These are phyloP conservation scores for Fundulus diaphanus DNA, from an alignment of 2,797 vertebrate species.

Conservation along the genomic window DNA sequence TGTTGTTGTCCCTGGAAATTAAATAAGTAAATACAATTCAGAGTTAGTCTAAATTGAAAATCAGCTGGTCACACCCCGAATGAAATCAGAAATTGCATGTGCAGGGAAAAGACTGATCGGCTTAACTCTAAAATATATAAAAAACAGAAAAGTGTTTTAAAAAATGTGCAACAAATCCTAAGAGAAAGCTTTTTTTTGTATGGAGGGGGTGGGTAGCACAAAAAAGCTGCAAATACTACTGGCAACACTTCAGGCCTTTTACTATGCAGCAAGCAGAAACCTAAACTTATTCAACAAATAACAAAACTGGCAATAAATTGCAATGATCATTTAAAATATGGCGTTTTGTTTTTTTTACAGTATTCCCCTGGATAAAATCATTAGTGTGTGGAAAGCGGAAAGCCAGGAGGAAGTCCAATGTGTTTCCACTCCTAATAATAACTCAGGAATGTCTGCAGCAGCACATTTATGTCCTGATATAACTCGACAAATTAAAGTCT, in stretches of 20 bases:
- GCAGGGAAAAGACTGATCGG: neutral
- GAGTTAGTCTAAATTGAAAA: neutral
- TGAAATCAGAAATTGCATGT: neutral
- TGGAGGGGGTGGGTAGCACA: no score
- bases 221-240: neutral
- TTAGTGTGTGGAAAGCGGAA: slow-evolving; percentile 4
- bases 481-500: slow-evolving; percentile 13
- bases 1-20: neutral
- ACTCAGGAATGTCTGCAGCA: slow-evolving; percentile 28
- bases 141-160: neutral
- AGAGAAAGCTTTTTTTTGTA: neutral
- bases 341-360: neutral
- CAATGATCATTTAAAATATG: neutral
- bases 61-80: neutral
- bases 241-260: neutral
- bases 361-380: neutral
- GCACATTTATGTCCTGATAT: slow-evolving; percentile 20
- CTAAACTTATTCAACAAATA: neutral
- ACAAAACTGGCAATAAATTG: neutral
- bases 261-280: neutral
- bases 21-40: neutral
- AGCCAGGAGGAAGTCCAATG: slow-evolving; percentile 14
- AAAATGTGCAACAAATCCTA: neutral
- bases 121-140: neutral
- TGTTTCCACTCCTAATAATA: slow-evolving; percentile 21